phyloP scores from a whole-genome alignment of 2,797 vertebrate genomes.

The Taeniopygia guttata region DNA sequence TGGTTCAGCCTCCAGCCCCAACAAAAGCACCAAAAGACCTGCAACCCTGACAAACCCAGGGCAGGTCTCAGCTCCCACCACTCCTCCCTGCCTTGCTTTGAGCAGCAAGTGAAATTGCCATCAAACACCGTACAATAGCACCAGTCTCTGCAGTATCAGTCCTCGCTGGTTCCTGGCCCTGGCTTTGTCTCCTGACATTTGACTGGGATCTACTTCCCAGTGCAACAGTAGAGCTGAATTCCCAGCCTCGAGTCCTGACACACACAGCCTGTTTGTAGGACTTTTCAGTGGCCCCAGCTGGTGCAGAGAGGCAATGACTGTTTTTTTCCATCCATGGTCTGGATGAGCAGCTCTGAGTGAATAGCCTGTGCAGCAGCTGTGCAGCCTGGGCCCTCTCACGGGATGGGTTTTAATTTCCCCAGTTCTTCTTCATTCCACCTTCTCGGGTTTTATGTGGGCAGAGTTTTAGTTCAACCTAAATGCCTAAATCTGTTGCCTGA shows the following conservation, averaged over 20 bases:
- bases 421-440: conserved; percentile 12
- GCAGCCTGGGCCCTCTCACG: not conserved
- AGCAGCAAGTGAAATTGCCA: not conserved
- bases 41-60: not conserved
- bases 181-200: fast-evolving
- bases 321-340: conserved; percentile 16
- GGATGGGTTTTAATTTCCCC: conserved; percentile 41
- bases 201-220: not conserved
- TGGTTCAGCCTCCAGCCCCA: not conserved
- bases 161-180: not conserved
- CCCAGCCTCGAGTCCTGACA: not conserved
- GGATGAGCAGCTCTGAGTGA: not conserved
- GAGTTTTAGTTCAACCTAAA: conserved; percentile 37
- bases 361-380: conserved; percentile 46
- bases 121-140: fast-evolving
- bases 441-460: conserved; percentile 28
- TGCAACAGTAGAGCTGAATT: not conserved
- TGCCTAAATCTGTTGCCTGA: conserved; percentile 54
- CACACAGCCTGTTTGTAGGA: not conserved
- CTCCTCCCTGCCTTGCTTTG: not conserved
- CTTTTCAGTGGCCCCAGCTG: conserved; percentile 25
- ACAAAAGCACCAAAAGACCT: not conserved
- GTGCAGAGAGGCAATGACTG: not conserved
- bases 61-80: not conserved
- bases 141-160: not conserved